Evolutionary conservation across 2,888 invertebrate species (phyloP), one percentile per base, ranked within the genome.

Genomic region (Liopterus haemorrhoidalis): DNA sequence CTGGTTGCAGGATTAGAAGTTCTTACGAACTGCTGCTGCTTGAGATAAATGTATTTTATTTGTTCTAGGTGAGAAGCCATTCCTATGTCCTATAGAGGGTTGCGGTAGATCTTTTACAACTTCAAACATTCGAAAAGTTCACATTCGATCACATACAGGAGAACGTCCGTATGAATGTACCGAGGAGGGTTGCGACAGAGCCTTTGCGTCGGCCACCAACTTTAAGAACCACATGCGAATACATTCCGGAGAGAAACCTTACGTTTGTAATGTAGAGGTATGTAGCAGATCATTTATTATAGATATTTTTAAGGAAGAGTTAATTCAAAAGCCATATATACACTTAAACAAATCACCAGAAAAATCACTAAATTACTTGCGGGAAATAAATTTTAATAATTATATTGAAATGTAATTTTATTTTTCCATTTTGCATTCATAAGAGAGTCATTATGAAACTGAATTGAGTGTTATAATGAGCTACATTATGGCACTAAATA

Each of bases 231-330:
- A 82, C 57, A 70, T 78, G 52, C 65, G 82, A 44, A 81, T 81
- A 56, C 81, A 81, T 63, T 78, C 79, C 30, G 80, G 80, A 14
- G 81, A 81, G 59, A 80, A 80, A 58, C 81, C 81, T 0, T 82
- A 79, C 55, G 71, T 73, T 14, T 82, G 81, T 58, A 65, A 70
- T 9, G 72, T 77, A 9, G 65, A 69, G 53, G 70, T 69, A 57
- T 57, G 57, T 54, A 40, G 30, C 21, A 1, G 16, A 41, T 19
- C 14, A 36, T 9, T 44, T 27, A 18, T 41, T 14, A 25, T 32
- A 30, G 11, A 40, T 22, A 8, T 8, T 8, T 8, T 8, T 22
- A 22, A 8, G 22, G n/a, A n/a, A n/a, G n/a, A n/a, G n/a, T n/a
- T n/a, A n/a, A n/a, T n/a, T n/a, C n/a, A n/a, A n/a, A n/a, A n/a